phyloP scores from a whole-genome alignment of 2,888 invertebrate genomes.

The Cyclophora albipunctata region DNA sequence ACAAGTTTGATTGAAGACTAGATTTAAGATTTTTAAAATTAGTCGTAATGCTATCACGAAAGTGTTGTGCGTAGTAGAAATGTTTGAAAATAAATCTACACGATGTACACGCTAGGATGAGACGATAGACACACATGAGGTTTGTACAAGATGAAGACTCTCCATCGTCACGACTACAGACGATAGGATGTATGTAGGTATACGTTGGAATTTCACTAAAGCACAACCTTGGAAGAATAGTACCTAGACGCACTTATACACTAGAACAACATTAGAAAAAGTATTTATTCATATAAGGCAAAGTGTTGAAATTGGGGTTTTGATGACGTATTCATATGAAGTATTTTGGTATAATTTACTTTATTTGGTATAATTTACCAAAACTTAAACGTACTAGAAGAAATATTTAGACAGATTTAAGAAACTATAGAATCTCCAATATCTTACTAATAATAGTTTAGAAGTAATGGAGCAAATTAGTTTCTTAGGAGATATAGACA shows the following conservation, averaged over 20 bases:
- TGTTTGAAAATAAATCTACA: slow-evolving; percentile 43
- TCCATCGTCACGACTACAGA: slow-evolving; percentile 24
- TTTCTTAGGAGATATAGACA: slow-evolving; percentile 12
- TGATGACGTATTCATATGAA: slow-evolving; percentile 39
- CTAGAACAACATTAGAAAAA: slow-evolving; percentile 65
- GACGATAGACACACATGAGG: slow-evolving; percentile 32
- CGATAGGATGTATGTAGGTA: slow-evolving; percentile 22
- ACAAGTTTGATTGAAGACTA: slow-evolving; percentile 25
- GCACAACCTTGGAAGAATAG: slow-evolving; percentile 76
- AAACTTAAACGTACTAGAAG: too few species aligned
- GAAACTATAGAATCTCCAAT: too few species aligned
- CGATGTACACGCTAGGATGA: slow-evolving; percentile 50
- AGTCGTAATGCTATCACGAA: slow-evolving; percentile 52
- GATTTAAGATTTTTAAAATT: slow-evolving; percentile 38
- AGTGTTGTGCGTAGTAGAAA: slow-evolving; percentile 71
- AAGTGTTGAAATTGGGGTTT: slow-evolving; percentile 70
- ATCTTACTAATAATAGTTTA: too few species aligned
- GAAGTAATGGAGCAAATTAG: too few species aligned
- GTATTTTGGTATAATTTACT: slow-evolving; percentile 6
- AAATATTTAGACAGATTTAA: too few species aligned
- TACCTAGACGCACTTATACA: slow-evolving; percentile 68
- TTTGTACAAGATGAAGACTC: slow-evolving; percentile 33
- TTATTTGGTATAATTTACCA: too few species aligned
- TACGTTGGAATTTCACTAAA: slow-evolving; percentile 66
- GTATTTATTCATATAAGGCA: slow-evolving; percentile 66